phyloP scores from a whole-genome alignment of 1,140 invertebrate genomes.

The Battus philenor region DNA sequence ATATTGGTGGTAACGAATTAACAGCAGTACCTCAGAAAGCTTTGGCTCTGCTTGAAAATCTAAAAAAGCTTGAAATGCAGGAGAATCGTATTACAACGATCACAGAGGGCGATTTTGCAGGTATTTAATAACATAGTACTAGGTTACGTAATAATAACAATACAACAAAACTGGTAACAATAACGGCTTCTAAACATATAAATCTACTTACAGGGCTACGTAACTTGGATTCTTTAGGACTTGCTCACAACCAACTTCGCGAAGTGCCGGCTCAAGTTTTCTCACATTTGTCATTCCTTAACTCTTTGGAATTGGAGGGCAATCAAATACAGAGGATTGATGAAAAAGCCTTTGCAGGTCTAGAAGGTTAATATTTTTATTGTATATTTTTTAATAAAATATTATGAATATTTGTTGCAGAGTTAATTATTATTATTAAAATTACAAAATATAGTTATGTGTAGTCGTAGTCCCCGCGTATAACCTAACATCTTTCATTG shows the following conservation, averaged over 20 bases:
- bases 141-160: too few relatives aligned
- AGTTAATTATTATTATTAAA: too few relatives aligned
- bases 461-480: too few relatives aligned
- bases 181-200: too few relatives aligned
- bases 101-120: conserved; percentile 88
- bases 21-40: conserved; percentile 85
- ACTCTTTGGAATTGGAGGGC: conserved; percentile 90
- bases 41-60: conserved; percentile 83
- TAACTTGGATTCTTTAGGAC: conserved; percentile 86
- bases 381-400: not conserved
- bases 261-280: conserved; percentile 88
- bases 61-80: conserved; percentile 91
- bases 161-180: too few relatives aligned
- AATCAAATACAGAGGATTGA: conserved; percentile 88
- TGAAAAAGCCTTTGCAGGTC: conserved; percentile 87
- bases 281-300: conserved; percentile 85
- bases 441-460: too few relatives aligned
- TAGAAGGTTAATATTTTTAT: conserved; percentile 84
- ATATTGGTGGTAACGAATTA: conserved; percentile 90
- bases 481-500: too few relatives aligned
- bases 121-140: conserved; percentile 73
- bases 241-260: conserved; percentile 89
- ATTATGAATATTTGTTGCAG: not conserved
- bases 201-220: conserved; percentile 80
- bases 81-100: conserved; percentile 89